A percentile compares a stretch with the other conserved stretches of the same genome.
Evolutionary conservation across 2,888 invertebrate genomes (phyloP).

Genomic region (Stenodera caucasica): DNA sequence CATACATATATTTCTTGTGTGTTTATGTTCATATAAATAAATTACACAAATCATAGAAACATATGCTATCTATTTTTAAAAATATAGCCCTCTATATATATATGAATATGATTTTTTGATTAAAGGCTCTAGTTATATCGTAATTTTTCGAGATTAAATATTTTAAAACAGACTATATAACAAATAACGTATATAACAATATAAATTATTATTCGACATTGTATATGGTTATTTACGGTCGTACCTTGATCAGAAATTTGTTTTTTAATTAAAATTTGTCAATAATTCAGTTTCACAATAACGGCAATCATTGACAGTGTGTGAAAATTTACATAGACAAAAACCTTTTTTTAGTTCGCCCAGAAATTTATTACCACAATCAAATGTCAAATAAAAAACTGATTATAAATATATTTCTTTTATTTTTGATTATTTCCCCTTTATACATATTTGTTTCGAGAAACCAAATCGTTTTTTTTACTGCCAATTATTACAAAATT

Average conservation of each 20-base stretch:
- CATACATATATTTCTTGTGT: constrained; percentile 14
- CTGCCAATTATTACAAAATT: constrained; percentile 1
- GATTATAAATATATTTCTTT: constrained; percentile 5
- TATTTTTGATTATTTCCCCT: background rate
- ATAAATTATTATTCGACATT: constrained; percentile 3
- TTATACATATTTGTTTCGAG: constrained; percentile 6
- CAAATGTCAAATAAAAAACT: constrained; percentile 14
- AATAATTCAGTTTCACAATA: constrained; percentile 28
- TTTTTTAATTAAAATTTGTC: constrained; percentile 30
- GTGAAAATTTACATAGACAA: constrained; percentile 27
- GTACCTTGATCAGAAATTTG: constrained; percentile 24
- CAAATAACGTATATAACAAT: background rate
- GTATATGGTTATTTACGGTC: constrained; percentile 20
- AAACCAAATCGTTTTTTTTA: too few relatives aligned
- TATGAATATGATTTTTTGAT: background rate
- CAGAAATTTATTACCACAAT: constrained; percentile 18
- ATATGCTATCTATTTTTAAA: constrained; percentile 12
- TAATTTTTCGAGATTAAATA: constrained; percentile 5
- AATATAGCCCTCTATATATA: background rate
- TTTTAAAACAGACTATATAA: background rate
- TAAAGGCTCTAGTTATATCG: background rate
- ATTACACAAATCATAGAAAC: constrained; percentile 12
- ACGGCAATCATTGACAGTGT: constrained; percentile 26
- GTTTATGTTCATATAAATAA: constrained; percentile 6
- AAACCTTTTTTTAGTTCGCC: background rate